Percentiles rank a stretch among this genome's conserved stretches.
Evolutionary conservation across 2,113 vertebrate species (phyloP).

Genomic region (Notarius lentiginosus): DNA sequence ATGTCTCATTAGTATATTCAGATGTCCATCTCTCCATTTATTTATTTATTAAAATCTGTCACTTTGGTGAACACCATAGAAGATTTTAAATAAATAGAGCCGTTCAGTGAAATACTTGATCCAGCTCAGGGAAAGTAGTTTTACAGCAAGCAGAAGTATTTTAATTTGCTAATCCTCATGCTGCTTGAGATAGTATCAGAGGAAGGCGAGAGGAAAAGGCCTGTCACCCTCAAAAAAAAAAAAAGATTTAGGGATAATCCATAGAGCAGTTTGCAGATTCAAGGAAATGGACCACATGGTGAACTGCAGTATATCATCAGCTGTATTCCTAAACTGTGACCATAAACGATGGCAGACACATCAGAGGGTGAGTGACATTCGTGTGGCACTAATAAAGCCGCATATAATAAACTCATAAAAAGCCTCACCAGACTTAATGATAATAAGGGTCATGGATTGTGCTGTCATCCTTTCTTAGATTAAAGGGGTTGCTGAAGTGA

Average conservation of each 20-base stretch:
- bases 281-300: constrained; percentile 19
- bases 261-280: constrained; percentile 29
- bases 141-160: constrained; percentile 20
- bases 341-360: constrained; percentile 33
- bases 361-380: constrained; percentile 38
- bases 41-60: neutral
- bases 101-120: constrained; percentile 24
- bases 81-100: constrained; percentile 19
- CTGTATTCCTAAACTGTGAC: constrained; percentile 35
- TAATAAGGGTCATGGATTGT: constrained; percentile 23
- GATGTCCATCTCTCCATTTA: neutral
- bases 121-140: constrained; percentile 14
- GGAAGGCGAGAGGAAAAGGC: neutral
- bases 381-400: constrained; percentile 45
- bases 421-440: constrained; percentile 34
- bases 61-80: neutral
- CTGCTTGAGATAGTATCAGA: neutral
- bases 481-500: constrained; percentile 24
- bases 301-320: constrained; percentile 33
- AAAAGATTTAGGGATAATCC: constrained; percentile 35
- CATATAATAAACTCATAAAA: constrained; percentile 53
- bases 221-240: neutral
- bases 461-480: constrained; percentile 19
- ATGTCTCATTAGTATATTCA: constrained; percentile 19
- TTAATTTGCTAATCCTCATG: constrained; percentile 29